Conservation (phyloP, 2,888 invertebrate species). For the Podabrus alpinus region DNA sequence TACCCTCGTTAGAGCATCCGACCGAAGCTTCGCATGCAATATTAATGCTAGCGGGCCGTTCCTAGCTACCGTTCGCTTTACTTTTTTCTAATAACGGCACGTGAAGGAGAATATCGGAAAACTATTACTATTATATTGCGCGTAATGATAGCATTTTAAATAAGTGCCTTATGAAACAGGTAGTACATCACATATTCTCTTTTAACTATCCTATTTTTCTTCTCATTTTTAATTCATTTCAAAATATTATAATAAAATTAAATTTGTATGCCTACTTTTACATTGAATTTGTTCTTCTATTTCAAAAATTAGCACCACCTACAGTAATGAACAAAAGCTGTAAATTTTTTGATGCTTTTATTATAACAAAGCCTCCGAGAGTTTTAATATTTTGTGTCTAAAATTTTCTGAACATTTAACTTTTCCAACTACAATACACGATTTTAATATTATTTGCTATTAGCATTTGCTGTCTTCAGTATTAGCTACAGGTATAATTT, state of each 20-base stretch:
- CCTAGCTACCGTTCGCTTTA: slow-evolving; percentile 25
- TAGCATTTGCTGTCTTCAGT: too few relatives aligned
- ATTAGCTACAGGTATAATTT: too few relatives aligned
- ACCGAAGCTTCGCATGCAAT: slow-evolving; percentile 52
- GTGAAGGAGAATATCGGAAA: slow-evolving; percentile 27
- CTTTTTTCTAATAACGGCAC: slow-evolving; percentile 29
- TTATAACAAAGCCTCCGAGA: background rate
- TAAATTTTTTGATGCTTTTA: background rate
- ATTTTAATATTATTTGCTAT: background rate
- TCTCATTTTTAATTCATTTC: background rate
- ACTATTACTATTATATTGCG: slow-evolving; percentile 24
- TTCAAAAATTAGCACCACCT: background rate
- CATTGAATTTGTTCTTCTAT: background rate
- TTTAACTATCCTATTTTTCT: background rate
- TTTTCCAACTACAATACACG: background rate
- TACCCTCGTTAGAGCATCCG: slow-evolving; percentile 53
- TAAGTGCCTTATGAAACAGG: background rate
- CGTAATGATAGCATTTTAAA: slow-evolving; percentile 6
- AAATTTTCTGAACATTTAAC: background rate
- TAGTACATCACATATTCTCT: background rate
- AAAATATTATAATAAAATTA: too few relatives aligned
- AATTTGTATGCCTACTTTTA: too few relatives aligned
- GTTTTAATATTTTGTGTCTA: background rate
- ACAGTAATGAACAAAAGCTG: background rate
- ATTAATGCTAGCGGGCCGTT: slow-evolving; percentile 48